phyloP scores from a whole-genome alignment of 2,797 vertebrate genomes.

The Pipistrellus pygmaeus region DNA sequence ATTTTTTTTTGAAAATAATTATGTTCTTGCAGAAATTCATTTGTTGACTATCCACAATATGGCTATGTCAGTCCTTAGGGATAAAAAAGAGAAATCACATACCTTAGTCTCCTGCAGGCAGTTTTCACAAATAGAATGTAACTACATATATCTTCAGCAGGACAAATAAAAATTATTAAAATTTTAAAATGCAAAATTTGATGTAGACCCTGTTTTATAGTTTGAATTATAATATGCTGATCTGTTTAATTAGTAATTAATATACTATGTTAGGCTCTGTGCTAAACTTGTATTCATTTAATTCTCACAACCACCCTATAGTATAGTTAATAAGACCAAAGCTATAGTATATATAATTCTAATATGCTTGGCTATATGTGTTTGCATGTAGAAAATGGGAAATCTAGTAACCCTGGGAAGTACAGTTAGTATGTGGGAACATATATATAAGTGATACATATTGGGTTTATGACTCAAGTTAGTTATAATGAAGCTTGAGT shows the following conservation, averaged over 20 bases:
- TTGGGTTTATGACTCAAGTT: not conserved
- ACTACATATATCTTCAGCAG: not conserved
- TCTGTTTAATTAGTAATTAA: not conserved
- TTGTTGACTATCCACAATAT: not conserved
- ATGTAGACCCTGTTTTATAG: not conserved
- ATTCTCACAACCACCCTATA: not conserved
- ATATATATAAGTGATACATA: not conserved
- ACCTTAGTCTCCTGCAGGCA: not conserved
- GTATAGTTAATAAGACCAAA: not conserved
- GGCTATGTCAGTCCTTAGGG: not conserved
- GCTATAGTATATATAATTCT: not conserved
- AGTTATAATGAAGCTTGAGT: not conserved
- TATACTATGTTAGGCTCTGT: not conserved
- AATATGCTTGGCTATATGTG: not conserved
- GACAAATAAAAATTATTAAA: not conserved
- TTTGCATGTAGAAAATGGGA: conserved; percentile 19
- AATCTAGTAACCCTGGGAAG: conserved; percentile 22
- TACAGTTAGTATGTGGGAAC: not conserved
- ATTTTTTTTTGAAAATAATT: conserved; percentile 47
- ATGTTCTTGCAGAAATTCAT: not conserved
- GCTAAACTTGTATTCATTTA: not conserved
- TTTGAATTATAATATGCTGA: conserved; percentile 4
- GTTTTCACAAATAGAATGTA: not conserved
- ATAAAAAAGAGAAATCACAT: not conserved
- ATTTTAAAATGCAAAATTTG: not conserved